Conservation (phyloP, 2,797 vertebrate genomes). For the Phoebastria nigripes region DNA sequence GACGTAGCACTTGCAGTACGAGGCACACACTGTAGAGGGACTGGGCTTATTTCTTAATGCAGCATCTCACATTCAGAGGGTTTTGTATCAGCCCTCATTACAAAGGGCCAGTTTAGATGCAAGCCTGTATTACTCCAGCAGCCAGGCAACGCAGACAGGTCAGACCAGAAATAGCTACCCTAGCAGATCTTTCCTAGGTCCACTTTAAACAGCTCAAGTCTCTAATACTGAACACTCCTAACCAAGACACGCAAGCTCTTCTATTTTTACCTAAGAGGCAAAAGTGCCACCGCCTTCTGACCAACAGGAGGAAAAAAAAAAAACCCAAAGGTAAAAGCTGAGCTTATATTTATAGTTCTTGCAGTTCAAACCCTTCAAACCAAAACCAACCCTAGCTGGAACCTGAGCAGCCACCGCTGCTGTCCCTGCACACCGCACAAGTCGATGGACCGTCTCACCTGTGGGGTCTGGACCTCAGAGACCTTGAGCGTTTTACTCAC, state of each 20-base stretch:
- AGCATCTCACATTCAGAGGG: neutral
- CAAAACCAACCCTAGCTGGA: neutral
- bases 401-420: neutral
- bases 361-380: neutral
- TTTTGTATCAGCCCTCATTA: neutral
- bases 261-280: neutral
- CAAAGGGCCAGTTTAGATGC: neutral
- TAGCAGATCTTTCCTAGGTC: neutral
- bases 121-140: neutral
- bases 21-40: neutral
- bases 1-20: neutral
- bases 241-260: neutral
- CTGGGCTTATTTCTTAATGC: neutral
- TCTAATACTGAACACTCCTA: neutral
- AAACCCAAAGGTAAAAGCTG: neutral
- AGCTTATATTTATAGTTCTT: neutral
- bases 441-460: neutral
- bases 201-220: neutral
- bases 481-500: neutral
- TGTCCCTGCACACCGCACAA: neutral
- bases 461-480: neutral
- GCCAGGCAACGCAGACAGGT: neutral
- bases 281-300: neutral
- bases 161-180: neutral
- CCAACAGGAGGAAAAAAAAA: neutral